Conservation (phyloP, 1,140 invertebrate genomes). For the Cydia strobilella region DNA sequence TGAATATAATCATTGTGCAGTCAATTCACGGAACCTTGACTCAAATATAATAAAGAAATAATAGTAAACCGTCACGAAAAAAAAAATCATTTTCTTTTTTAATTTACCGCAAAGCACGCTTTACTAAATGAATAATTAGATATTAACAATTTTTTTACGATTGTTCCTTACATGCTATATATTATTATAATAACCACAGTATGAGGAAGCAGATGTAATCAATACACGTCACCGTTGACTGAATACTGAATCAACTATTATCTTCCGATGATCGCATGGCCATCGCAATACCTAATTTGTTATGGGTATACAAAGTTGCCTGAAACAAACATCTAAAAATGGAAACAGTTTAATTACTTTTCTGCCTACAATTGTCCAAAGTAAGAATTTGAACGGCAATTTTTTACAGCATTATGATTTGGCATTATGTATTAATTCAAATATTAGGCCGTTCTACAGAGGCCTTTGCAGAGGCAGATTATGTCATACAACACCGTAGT, state of each 20-base stretch:
- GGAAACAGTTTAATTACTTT: background rate
- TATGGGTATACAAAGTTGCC: background rate
- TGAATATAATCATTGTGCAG: no score
- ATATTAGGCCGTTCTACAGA: background rate
- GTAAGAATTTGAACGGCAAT: background rate
- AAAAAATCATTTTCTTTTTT: background rate
- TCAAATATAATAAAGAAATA: background rate
- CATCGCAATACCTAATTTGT: background rate
- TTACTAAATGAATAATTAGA: background rate
- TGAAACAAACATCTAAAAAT: background rate
- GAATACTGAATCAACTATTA: constrained; percentile 7
- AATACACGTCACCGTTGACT: constrained; percentile 10
- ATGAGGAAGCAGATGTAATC: background rate
- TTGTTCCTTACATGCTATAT: constrained; percentile 1
- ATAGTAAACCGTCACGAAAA: background rate
- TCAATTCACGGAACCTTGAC: no score
- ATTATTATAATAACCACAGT: constrained; percentile 23
- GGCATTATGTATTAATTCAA: background rate
- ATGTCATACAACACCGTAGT: background rate
- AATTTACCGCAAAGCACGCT: background rate
- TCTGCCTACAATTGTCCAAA: background rate
- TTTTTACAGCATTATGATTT: constrained; percentile 4
- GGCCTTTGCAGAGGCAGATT: background rate
- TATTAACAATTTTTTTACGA: constrained; percentile 2
- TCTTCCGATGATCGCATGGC: background rate